These are phyloP conservation scores for Tetragonula carbonaria DNA, from an alignment of 2,888 invertebrate species.

Conservation along the genomic window DNA sequence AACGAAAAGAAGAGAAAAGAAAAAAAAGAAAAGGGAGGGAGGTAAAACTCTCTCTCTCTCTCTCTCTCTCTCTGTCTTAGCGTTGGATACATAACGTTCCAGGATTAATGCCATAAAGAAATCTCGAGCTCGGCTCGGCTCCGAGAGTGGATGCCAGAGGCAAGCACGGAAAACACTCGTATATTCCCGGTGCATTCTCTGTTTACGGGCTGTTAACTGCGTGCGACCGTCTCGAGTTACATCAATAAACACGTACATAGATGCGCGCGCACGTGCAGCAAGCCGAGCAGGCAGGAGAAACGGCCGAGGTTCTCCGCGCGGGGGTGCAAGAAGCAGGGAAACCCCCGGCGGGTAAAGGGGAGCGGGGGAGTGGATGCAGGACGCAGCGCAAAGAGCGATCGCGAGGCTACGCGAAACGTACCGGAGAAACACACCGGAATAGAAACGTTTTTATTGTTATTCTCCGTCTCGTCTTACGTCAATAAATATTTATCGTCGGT, in stretches of 20 bases:
- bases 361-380: neutral
- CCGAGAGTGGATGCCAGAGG: constrained; percentile 70
- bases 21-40: neutral
- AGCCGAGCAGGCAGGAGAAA: constrained; percentile 5
- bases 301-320: neutral
- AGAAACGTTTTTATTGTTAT: constrained; percentile 62
- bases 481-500: constrained; percentile 69
- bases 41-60: constrained; percentile 35
- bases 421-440: constrained; percentile 38
- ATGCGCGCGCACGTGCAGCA: constrained; percentile 71
- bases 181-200: constrained; percentile 73
- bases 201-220: constrained; percentile 76
- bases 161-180: constrained; percentile 73
- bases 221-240: constrained; percentile 76
- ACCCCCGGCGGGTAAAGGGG: neutral
- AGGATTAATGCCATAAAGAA: constrained; percentile 72
- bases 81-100: constrained; percentile 60
- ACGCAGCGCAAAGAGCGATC: constrained; percentile 29
- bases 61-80: too few species aligned
- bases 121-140: constrained; percentile 69
- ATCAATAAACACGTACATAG: constrained; percentile 75
- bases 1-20: too few species aligned
- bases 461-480: constrained; percentile 64
- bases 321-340: neutral
- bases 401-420: constrained; percentile 28